Conservation (phyloP, 1,140 invertebrate genomes). For the Drosophila azteca region DNA sequence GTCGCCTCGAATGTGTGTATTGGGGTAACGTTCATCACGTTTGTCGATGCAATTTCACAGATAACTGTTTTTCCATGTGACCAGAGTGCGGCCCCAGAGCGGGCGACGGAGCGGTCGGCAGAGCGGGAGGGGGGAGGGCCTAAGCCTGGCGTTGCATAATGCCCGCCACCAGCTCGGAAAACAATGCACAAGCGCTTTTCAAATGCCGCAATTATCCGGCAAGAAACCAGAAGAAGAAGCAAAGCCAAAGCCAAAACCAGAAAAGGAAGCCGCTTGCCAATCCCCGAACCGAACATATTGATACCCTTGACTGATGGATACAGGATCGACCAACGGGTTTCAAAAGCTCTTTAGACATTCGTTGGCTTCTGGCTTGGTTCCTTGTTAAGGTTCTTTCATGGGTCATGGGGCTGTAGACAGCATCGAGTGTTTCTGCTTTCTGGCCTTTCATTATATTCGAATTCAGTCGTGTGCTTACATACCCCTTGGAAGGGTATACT, state of each 20-base stretch:
- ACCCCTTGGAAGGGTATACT: constrained; percentile 16
- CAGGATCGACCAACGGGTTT: no score
- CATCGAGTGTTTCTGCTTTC: no score
- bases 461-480: no score
- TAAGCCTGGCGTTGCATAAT: constrained; percentile 62
- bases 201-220: constrained; percentile 77
- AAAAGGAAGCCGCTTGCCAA: background rate
- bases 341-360: no score
- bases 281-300: no score
- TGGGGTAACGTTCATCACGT: constrained; percentile 80
- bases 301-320: no score
- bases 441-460: no score
- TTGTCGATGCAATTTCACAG: constrained; percentile 81
- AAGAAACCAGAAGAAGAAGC: constrained; percentile 37
- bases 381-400: no score
- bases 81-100: constrained; percentile 11
- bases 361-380: no score
- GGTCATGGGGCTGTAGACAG: no score
- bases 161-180: constrained; percentile 53
- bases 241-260: constrained; percentile 10
- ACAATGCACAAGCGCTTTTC: constrained; percentile 72
- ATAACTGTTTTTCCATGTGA: constrained; percentile 77
- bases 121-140: background rate
- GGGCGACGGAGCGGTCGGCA: background rate
- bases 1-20: constrained; percentile 39